Conservation (phyloP, 2,888 invertebrate species). For the Drosophila conformis region DNA sequence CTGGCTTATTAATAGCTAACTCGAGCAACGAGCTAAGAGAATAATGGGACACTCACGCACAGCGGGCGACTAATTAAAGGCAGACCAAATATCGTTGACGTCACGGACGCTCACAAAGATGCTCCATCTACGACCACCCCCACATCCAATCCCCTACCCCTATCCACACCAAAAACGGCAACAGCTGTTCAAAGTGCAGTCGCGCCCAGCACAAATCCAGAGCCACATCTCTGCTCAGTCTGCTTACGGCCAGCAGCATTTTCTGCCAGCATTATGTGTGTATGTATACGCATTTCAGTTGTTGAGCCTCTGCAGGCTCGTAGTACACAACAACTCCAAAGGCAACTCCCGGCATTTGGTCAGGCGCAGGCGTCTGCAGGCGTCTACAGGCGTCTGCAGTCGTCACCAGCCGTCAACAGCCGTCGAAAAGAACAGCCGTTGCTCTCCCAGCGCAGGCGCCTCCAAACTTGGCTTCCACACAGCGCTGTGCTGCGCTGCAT, state of each 20-base stretch:
- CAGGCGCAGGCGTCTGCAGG: conserved; percentile 49
- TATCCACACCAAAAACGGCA: conserved; percentile 36
- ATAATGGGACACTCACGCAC: conserved; percentile 43
- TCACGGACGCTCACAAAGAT: conserved; percentile 42
- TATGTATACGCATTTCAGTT: conserved; percentile 65
- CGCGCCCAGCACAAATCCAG: conserved; percentile 39
- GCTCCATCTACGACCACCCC: not conserved
- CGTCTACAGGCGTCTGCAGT: not conserved
- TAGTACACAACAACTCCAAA: conserved; percentile 30
- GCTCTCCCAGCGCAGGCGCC: conserved; percentile 42
- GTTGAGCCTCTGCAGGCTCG: conserved; percentile 58
- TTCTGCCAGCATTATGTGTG: conserved; percentile 18
- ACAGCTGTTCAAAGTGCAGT: conserved; percentile 69
- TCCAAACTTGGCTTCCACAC: conserved; percentile 39
- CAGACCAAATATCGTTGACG: conserved; percentile 53
- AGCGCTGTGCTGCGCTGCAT: conserved; percentile 41
- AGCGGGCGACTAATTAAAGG: conserved; percentile 63
- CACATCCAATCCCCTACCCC: too few species aligned
- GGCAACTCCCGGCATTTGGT: conserved; percentile 52
- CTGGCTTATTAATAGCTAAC: conserved; percentile 64
- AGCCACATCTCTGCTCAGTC: conserved; percentile 15
- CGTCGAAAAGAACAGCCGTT: not conserved
- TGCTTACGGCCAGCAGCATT: not conserved
- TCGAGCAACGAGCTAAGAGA: conserved; percentile 44
- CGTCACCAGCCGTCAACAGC: not conserved